Conservation (phyloP, 2,888 invertebrate genomes). For the Elgonia sp. region DNA sequence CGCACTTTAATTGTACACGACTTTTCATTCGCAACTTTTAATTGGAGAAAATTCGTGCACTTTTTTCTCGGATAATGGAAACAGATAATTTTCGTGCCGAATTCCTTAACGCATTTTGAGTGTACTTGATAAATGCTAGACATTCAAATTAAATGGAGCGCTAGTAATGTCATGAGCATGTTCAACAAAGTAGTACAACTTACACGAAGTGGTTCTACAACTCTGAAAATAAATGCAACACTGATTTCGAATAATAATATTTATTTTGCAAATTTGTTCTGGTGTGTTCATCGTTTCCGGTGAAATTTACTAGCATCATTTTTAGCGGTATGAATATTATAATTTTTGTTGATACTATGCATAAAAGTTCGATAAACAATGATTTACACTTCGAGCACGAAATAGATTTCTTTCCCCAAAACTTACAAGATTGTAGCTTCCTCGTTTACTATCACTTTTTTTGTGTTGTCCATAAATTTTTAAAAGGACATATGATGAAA, state of each 20-base stretch:
- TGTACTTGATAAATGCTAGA: conserved; percentile 33
- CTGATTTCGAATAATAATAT: conserved; percentile 26
- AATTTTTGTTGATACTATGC: too few relatives aligned
- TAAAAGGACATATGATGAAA: conserved; percentile 24
- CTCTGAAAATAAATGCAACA: conserved; percentile 40
- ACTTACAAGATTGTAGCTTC: background rate
- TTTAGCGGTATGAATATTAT: too few relatives aligned
- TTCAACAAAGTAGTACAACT: conserved; percentile 33
- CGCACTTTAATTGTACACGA: background rate
- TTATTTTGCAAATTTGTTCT: background rate
- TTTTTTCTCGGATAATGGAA: background rate
- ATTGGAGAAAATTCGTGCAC: background rate
- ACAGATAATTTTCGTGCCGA: background rate
- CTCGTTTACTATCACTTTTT: conserved; percentile 5
- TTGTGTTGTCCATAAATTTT: conserved; percentile 37
- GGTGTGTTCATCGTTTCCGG: background rate
- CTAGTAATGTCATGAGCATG: conserved; percentile 34
- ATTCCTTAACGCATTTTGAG: conserved; percentile 23
- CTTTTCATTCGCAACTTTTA: background rate
- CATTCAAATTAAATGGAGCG: conserved; percentile 39
- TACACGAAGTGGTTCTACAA: conserved; percentile 29
- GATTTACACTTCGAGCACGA: background rate
- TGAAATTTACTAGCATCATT: background rate
- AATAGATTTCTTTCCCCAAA: background rate
- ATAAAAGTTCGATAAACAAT: too few relatives aligned